Percentiles rank a stretch among this genome's conserved stretches.
Conservation (phyloP, 2,888 invertebrate species). For the Listrodromus nycthemerus region DNA sequence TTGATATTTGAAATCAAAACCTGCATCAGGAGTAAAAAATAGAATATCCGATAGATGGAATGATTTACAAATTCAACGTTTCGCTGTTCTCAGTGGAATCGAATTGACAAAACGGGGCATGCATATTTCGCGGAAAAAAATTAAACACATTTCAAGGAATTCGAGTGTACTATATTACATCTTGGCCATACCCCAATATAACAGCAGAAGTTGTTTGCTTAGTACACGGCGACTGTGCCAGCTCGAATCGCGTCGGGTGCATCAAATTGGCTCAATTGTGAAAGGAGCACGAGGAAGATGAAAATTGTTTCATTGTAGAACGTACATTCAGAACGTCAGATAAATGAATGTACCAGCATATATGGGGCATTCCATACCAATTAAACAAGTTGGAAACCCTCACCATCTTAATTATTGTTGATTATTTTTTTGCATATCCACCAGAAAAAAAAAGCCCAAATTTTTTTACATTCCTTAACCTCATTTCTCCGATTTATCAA, state of each 20-base stretch:
- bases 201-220: constrained; percentile 30
- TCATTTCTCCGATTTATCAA: too few relatives aligned
- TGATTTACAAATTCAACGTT: neutral
- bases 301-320: constrained; percentile 34
- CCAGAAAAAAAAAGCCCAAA: neutral
- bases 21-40: too few relatives aligned
- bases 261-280: constrained; percentile 43
- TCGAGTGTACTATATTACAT: constrained; percentile 8
- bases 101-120: neutral
- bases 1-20: too few relatives aligned
- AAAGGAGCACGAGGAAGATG: constrained; percentile 25
- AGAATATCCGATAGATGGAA: too few relatives aligned
- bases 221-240: constrained; percentile 19
- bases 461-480: too few relatives aligned
- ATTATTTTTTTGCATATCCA: neutral
- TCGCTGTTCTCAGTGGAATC: neutral
- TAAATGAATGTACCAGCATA: neutral
- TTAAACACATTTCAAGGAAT: constrained; percentile 18
- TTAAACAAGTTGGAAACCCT: too few relatives aligned
- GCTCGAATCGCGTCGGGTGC: constrained; percentile 3
- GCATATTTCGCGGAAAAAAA: neutral
- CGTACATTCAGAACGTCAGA: constrained; percentile 7
- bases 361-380: too few relatives aligned
- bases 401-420: too few relatives aligned
- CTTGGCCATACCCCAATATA: constrained; percentile 14